These are phyloP conservation scores for Rallus limicola DNA, from an alignment of 2,113 vertebrate species.

Conservation along the genomic window DNA sequence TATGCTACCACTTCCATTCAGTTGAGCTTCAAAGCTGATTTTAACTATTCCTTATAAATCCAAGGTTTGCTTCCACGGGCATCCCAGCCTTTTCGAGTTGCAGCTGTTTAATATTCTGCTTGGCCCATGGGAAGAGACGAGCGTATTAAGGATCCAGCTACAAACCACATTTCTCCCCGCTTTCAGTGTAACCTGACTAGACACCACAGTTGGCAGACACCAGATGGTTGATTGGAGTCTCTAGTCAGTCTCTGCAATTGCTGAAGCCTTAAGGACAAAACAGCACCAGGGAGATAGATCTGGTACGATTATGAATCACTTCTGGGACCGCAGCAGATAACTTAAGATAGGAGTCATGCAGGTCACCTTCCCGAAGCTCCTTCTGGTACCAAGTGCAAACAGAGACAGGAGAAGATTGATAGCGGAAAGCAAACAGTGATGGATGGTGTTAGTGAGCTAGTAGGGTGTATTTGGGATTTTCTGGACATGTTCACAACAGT, in stretches of 20 bases:
- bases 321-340: slow-evolving; percentile 40
- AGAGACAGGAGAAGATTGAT: slow-evolving; percentile 24
- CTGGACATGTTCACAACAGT: neutral
- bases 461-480: slow-evolving; percentile 2
- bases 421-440: neutral
- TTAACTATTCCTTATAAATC: neutral
- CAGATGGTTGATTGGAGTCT: slow-evolving; percentile 72
- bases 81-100: neutral
- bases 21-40: neutral
- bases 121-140: neutral
- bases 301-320: slow-evolving; percentile 62
- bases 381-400: neutral
- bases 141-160: neutral
- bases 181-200: slow-evolving; percentile 64
- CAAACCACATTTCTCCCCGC: slow-evolving; percentile 42
- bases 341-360: neutral
- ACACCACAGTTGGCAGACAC: slow-evolving; percentile 72
- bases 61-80: neutral
- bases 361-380: slow-evolving; percentile 37
- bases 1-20: neutral
- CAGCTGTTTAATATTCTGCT: neutral
- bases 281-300: slow-evolving; percentile 47
- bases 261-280: slow-evolving; percentile 57
- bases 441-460: neutral
- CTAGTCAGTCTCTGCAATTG: slow-evolving; percentile 59